Evolutionary conservation across 2,888 invertebrate genomes (phyloP), one percentile per base, ranked within the genome.

Genomic region (Temnothorax ravouxi): DNA sequence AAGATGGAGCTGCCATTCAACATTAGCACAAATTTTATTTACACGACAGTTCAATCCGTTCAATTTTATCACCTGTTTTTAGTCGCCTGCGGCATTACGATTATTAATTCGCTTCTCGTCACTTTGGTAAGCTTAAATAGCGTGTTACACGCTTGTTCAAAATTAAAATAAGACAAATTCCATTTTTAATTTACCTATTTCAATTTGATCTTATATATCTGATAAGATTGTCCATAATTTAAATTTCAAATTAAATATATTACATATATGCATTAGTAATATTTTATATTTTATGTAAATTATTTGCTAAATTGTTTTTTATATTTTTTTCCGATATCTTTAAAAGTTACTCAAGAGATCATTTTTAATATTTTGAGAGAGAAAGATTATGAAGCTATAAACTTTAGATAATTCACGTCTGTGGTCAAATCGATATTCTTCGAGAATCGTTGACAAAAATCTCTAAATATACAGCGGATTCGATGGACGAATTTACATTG

Each of bases 1-100:
- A 85, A 85, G 11, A 84, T 85, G 85, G 62, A 71, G 8, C 34
- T 88, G 2, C 88, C 88, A 3, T 88, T 89, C 25, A 79, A 89
- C 2, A 62, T n/a, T 21, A 72, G 29, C 3, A 59, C 64, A 11
- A 66, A 87, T 8, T 84, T 87, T 2, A 52, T 62, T 72, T 87
- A 87, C 59, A 62, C 67, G 34, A 21, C 80, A n/a, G 54, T 88
- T 9, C 21, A 85, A n/a, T 2, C 21, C 0, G 15, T 52, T 3
- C 87, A 88, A 71, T 74, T 85, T 59, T 64, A 80, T 41, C 75
- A 86, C 13, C 11, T 79, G 18, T 2, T 29, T 21, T n/a, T 44
- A 13, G 38, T 80, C 15, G 66, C 38, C 47, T 11, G 3, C 18
- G 21, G 66, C 9, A 15, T 52, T 47, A 44, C 47, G 5, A 13